phyloP scores from a whole-genome alignment of 2,113 vertebrate species.

The Murina feae region DNA sequence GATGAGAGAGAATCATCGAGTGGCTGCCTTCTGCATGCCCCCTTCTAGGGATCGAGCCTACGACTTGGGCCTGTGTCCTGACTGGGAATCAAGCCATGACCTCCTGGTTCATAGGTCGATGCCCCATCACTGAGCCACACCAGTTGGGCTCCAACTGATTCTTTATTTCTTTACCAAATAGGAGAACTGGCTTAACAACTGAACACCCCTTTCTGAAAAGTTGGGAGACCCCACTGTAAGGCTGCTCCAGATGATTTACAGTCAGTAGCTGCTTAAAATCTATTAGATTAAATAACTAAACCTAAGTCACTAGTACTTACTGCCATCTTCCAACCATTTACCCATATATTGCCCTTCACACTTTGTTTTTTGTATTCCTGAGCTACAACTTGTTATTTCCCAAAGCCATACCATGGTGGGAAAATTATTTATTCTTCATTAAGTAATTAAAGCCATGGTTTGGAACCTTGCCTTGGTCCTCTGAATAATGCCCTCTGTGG shows the following conservation, averaged over 20 bases:
- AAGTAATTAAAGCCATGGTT: slow-evolving; percentile 41
- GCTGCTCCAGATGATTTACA: background rate
- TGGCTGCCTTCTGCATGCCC: too few relatives aligned
- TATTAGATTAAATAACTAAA: slow-evolving; percentile 24
- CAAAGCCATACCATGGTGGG: background rate
- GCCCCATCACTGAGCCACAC: too few relatives aligned
- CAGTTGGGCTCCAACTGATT: too few relatives aligned
- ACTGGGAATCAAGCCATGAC: too few relatives aligned
- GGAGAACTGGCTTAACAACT: background rate
- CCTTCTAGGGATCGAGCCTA: too few relatives aligned
- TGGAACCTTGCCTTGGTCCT: slow-evolving; percentile 13
- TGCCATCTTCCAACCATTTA: background rate
- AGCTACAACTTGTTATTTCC: slow-evolving; percentile 20
- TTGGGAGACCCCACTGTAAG: background rate
- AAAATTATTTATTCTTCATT: slow-evolving; percentile 51
- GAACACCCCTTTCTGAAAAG: background rate
- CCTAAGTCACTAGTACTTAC: background rate
- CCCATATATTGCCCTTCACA: background rate
- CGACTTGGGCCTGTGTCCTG: too few relatives aligned
- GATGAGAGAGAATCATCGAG: too few relatives aligned
- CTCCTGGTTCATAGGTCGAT: too few relatives aligned
- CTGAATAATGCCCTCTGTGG: background rate
- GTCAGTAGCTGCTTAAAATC: background rate
- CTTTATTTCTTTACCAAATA: background rate
- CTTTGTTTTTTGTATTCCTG: background rate